Base-by-base conservation (phyloP, 1,140 invertebrate genomes). In the Drosophila miranda region DNA sequence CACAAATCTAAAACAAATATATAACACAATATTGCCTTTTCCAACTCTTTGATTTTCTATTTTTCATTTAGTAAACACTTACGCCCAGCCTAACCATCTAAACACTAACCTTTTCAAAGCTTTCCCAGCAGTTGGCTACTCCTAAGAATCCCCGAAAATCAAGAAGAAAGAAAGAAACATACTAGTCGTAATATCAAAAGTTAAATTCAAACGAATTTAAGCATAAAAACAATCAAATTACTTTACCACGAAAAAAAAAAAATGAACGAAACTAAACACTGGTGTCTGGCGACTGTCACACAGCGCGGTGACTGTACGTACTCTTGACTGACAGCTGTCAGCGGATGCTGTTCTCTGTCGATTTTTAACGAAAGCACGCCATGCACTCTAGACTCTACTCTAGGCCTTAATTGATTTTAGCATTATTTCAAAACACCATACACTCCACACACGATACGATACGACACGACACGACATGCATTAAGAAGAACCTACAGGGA, bases 181-280 rank as follows among this genome's bases (percentile, higher is more conserved):
- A 58, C 44, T 87, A 87, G 63, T 75, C 67, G 4, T 55, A 71
- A 87, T 87, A 88, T 87, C 83, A 88, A 82, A 72, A 58, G 68
- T 87, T 87, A 87, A 87, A 87, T 87, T 82, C 74, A 71, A 82
- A 72, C 82, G 82, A 87, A 87, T 87, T 87, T 87, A 87, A 87
- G 82, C 78, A 87, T 72, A 72, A 86, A 86, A 78, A 86, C 83
- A 88, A 87, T 87, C 83, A 87, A 87, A 75, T 72, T 82, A 87
- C 82, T 87, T 87, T 87, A 87, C 14, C 76, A 55, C 59, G 58
- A 57, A 38, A 38, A 38, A 38, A 38, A 84, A 79, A 38, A 84
- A 79, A 62, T 73, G 53, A 76, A 75, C 76, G 46, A 77, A 48
- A 76, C 19, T 19, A 61, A 66, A 64, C 30, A 30, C 68, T 38